Percentiles rank a stretch among this genome's conserved stretches.
phyloP scores from a whole-genome alignment of 1,140 invertebrate species.

The Heterodera schachtii region DNA sequence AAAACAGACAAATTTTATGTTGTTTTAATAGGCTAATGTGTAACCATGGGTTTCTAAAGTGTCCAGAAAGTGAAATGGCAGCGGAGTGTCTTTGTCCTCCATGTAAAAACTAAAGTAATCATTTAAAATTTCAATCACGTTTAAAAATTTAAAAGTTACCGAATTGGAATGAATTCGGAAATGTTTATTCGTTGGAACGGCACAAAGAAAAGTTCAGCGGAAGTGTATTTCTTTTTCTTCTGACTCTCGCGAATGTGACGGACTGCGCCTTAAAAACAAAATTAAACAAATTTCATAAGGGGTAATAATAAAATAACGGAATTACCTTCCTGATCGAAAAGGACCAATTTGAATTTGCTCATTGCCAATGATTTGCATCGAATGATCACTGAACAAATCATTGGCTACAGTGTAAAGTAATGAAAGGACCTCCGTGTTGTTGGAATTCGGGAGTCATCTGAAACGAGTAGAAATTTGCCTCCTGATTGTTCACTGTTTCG shows the following conservation, averaged over 20 bases:
- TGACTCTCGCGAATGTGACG: conserved; percentile 62
- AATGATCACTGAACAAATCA: conserved; percentile 50
- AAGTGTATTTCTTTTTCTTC: conserved; percentile 56
- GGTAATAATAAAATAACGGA: not conserved
- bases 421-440: conserved; percentile 41
- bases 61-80: conserved; percentile 63
- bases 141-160: not conserved
- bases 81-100: conserved; percentile 63
- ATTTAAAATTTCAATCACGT: conserved; percentile 36
- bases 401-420: too few species aligned
- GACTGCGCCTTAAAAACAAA: conserved; percentile 57
- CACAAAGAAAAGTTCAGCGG: conserved; percentile 65
- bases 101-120: conserved; percentile 54
- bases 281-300: conserved; percentile 10
- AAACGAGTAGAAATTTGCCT: conserved; percentile 61
- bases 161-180: conserved; percentile 60
- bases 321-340: conserved; percentile 63
- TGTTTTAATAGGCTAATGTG: not conserved
- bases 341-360: conserved; percentile 65
- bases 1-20: conserved; percentile 16
- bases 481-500: conserved; percentile 52
- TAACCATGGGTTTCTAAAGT: conserved; percentile 57
- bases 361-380: conserved; percentile 56
- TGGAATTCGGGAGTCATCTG: conserved; percentile 48
- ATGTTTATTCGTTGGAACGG: conserved; percentile 60